phyloP scores from a whole-genome alignment of 2,113 vertebrate genomes.

The Himantopus leucocephalus region DNA sequence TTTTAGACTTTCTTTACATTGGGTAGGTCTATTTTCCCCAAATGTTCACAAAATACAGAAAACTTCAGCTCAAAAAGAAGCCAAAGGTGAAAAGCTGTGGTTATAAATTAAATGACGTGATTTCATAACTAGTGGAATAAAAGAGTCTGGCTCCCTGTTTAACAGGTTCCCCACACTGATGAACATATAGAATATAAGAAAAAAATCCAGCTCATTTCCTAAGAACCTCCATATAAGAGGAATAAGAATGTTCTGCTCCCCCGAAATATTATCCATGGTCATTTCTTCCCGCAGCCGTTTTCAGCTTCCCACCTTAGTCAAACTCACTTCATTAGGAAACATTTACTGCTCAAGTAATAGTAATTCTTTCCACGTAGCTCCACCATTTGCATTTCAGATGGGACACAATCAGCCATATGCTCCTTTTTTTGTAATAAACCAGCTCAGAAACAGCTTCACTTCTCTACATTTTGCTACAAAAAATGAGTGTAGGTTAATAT shows the following conservation, averaged over 20 bases:
- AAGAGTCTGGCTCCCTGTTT: background rate
- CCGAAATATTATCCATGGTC: background rate
- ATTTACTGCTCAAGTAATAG: constrained; percentile 34
- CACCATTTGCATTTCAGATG: constrained; percentile 62
- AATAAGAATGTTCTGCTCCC: constrained; percentile 42
- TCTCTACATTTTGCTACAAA: background rate
- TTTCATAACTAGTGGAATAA: background rate
- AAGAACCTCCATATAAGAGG: constrained; percentile 48
- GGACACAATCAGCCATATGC: constrained; percentile 61
- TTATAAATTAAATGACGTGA: constrained; percentile 24
- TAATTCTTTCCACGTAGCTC: constrained; percentile 47
- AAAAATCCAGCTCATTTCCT: constrained; percentile 9
- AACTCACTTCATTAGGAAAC: constrained; percentile 50
- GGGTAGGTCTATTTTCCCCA: background rate
- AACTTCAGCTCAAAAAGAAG: background rate
- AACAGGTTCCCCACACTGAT: background rate
- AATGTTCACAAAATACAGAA: background rate
- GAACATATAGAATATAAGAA: background rate
- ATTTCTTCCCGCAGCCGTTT: background rate
- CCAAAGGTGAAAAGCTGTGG: background rate
- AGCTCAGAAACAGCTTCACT: constrained; percentile 36
- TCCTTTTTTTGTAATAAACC: constrained; percentile 10
- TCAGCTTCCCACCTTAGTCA: constrained; percentile 50
- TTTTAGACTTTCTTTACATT: background rate
- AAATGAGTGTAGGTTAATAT: constrained; percentile 37